Evolutionary conservation across 37 sponge, comb jelly and placozoan genomes (phyloP), one percentile per base, ranked within the genome.

Genomic region (Bolinopsis microptera): DNA sequence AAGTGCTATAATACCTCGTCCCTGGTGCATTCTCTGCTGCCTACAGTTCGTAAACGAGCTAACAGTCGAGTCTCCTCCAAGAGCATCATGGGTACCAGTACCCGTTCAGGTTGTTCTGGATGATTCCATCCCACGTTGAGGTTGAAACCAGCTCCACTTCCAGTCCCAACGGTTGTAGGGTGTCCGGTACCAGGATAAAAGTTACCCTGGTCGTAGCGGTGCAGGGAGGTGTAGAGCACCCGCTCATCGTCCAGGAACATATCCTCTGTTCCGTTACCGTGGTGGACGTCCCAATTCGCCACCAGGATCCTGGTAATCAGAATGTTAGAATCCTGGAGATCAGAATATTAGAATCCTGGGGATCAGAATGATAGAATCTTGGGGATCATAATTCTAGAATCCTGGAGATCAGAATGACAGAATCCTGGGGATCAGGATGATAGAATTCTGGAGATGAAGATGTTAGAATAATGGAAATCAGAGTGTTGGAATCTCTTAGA

Each of bases 211-310:
- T 96, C 96, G 69, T 96, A 96, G 70, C 96, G 96, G 95, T 97
- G 98, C 32, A 96, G 92, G 28, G 96, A 96, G 69, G 94, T 31
- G 93, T 96, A 97, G 68, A 98, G 88, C 13, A 98, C 95, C 32
- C 96, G 94, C 37, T 95, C 92, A 48, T 96, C 96, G 25, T 95
- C 93, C 39, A 96, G 95, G 74, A 97, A 98, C 93, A 96, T 95
- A 41, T 95, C 76, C 93, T 98, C 97, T 32, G 94, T 97, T 16
- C 95, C 99, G 68, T 98, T 96, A 48, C 99, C 99, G 92, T 98
- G 99, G 93, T 98, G 99, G 32, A 98, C 95, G 94, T 98, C 99
- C 99, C 99, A 98, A 86, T 98, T 97, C 27, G 97, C 95, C 1
- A 98, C 94, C 38, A 98, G 93, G 5, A 98, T 94, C 35, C 98